Conservation (phyloP, 2,797 vertebrate species). For the Sebastes miniatus region DNA sequence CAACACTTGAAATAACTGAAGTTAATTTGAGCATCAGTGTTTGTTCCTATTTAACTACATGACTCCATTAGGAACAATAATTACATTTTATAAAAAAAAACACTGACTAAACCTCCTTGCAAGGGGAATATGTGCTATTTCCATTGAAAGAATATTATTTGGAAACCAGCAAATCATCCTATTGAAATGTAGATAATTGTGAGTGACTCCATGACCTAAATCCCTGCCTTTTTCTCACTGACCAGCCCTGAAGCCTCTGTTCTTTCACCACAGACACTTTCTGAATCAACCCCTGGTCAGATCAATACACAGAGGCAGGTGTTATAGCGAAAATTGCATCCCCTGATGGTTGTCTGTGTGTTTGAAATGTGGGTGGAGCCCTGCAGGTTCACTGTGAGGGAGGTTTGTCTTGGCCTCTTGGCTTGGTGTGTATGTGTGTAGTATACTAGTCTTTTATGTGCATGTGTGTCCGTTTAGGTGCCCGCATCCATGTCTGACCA, state of each 20-base stretch:
- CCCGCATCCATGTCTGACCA: constrained; percentile 1
- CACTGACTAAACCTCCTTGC: background rate
- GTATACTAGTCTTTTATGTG: background rate
- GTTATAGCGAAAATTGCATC: constrained; percentile 41
- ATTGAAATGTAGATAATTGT: background rate
- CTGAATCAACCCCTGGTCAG: background rate
- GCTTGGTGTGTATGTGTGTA: background rate
- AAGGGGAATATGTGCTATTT: background rate
- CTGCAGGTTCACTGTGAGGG: constrained; percentile 21
- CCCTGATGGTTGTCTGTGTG: constrained; percentile 36
- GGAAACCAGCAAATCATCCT: background rate
- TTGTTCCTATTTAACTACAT: background rate
- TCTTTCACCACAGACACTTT: background rate
- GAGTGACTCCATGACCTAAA: background rate
- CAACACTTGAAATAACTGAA: constrained; percentile 9
- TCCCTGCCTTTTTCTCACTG: background rate
- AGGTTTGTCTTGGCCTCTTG: background rate
- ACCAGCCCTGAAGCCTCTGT: background rate
- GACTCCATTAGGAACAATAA: background rate
- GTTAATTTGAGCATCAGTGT: constrained; percentile 30
- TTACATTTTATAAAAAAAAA: background rate
- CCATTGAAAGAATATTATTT: background rate
- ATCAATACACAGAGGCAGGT: constrained; percentile 42
- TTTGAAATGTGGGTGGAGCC: constrained; percentile 39
- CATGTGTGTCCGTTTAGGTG: constrained; percentile 13